Conservation (phyloP, 2,797 vertebrate species). For the Phaenicophaeus curvirostris region DNA sequence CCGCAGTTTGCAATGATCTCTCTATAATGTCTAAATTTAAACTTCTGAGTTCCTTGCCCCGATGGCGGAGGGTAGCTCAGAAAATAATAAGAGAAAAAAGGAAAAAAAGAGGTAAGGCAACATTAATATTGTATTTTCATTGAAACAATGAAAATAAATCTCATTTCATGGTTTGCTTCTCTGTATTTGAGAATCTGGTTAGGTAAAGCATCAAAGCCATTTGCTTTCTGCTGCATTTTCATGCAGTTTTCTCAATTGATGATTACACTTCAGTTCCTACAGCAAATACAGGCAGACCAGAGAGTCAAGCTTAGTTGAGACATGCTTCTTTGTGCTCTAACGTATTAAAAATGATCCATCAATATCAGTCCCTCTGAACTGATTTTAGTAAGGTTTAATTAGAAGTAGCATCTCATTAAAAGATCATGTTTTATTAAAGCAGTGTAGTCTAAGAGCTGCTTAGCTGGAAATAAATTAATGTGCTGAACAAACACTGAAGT, state of each 20-base stretch:
- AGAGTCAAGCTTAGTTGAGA: background rate
- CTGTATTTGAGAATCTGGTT: background rate
- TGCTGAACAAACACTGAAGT: background rate
- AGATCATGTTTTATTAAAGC: background rate
- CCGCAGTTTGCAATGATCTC: constrained; percentile 94
- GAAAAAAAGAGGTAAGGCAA: constrained; percentile 87
- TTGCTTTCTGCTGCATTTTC: background rate
- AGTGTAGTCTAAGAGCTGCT: background rate
- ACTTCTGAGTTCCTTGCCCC: constrained; percentile 91
- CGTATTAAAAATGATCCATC: background rate
- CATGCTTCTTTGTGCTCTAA: background rate
- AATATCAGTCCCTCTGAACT: background rate
- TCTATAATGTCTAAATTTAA: constrained; percentile 96
- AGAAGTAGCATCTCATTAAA: background rate
- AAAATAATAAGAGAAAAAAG: constrained; percentile 94
- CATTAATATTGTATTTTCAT: background rate
- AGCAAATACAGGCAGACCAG: background rate
- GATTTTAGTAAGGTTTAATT: background rate
- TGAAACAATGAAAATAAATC: background rate
- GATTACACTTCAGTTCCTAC: background rate
- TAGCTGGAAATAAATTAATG: background rate
- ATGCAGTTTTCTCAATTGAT: background rate
- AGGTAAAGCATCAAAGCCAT: background rate
- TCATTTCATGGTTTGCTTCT: background rate
- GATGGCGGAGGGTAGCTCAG: constrained; percentile 93